phyloP scores from a whole-genome alignment of 2,888 invertebrate genomes.

The Prosopocoilus inquinatus region DNA sequence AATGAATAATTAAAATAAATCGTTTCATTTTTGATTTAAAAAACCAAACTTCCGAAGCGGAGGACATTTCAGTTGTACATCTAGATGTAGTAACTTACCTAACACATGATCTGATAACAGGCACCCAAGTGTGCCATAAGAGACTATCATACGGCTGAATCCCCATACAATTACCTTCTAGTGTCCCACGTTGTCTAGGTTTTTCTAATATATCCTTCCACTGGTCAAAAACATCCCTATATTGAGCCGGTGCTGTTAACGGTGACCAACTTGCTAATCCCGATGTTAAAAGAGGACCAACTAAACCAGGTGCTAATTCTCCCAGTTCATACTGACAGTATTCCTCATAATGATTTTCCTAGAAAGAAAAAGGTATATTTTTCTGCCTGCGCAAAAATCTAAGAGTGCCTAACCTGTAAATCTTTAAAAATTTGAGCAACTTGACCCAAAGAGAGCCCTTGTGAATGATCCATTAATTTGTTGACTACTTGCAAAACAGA shows the following conservation, averaged over 20 bases:
- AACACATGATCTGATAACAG: conserved; percentile 70
- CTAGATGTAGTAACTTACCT: conserved; percentile 57
- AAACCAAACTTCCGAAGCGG: conserved; percentile 12
- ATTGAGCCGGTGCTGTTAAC: conserved; percentile 63
- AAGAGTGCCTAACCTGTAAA: conserved; percentile 49
- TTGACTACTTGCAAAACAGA: conserved; percentile 68
- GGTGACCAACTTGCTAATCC: conserved; percentile 79
- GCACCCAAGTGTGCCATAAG: conserved; percentile 90
- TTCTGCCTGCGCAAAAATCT: conserved; percentile 1
- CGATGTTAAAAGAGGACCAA: conserved; percentile 78
- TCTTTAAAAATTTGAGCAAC: conserved; percentile 59
- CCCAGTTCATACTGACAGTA: conserved; percentile 83
- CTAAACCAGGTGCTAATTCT: conserved; percentile 78
- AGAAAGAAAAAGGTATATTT: conserved; percentile 34
- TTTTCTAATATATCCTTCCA: conserved; percentile 66
- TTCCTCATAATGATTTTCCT: conserved; percentile 67
- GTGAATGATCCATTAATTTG: conserved; percentile 54
- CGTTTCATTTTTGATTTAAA: background rate
- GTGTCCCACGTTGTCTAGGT: conserved; percentile 42
- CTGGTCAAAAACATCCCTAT: conserved; percentile 63
- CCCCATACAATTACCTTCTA: conserved; percentile 52
- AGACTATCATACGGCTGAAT: conserved; percentile 76
- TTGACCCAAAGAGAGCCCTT: conserved; percentile 58
- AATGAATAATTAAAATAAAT: too few species aligned
- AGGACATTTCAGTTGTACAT: conserved; percentile 12